Evolutionary conservation across 2,888 invertebrate genomes (phyloP).

Genomic region (Strigamia transsilvanica): DNA sequence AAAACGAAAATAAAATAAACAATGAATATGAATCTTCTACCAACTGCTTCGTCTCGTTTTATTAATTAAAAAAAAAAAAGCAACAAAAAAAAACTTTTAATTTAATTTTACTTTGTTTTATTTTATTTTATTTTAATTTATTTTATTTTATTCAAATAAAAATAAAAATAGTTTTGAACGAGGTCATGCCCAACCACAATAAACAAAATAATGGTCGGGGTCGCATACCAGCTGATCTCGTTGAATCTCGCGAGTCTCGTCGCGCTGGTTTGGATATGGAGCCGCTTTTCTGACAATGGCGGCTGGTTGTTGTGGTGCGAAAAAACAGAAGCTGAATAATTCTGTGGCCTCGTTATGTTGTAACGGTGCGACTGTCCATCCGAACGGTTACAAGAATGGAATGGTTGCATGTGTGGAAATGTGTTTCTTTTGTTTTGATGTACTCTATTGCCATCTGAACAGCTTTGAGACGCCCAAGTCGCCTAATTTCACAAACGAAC

Average conservation of each 20-base stretch:
- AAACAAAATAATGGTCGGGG: not conserved
- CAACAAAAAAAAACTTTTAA: too few relatives aligned
- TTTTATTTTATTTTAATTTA: not conserved
- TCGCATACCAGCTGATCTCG: constrained; percentile 16
- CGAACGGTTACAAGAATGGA: constrained; percentile 59
- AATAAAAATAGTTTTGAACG: not conserved
- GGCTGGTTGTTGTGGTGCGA: constrained; percentile 89
- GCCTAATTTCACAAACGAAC: constrained; percentile 75
- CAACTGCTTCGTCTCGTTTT: not conserved
- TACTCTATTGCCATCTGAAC: constrained; percentile 92
- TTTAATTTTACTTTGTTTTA: too few relatives aligned
- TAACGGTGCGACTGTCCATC: constrained; percentile 64
- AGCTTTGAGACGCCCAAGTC: constrained; percentile 89
- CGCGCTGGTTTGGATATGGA: constrained; percentile 21
- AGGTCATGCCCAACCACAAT: not conserved
- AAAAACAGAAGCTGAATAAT: constrained; percentile 89
- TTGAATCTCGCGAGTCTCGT: constrained; percentile 1
- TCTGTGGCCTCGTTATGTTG: constrained; percentile 68
- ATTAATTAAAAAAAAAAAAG: not conserved
- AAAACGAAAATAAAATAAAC: constrained; percentile 24
- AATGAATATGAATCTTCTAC: constrained; percentile 21
- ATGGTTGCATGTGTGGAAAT: constrained; percentile 88
- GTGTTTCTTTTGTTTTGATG: constrained; percentile 99
- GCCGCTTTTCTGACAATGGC: constrained; percentile 70
- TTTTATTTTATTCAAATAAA: not conserved